Base-by-base conservation (phyloP, 2,888 invertebrate genomes). In the Philhelius pedissequus region DNA sequence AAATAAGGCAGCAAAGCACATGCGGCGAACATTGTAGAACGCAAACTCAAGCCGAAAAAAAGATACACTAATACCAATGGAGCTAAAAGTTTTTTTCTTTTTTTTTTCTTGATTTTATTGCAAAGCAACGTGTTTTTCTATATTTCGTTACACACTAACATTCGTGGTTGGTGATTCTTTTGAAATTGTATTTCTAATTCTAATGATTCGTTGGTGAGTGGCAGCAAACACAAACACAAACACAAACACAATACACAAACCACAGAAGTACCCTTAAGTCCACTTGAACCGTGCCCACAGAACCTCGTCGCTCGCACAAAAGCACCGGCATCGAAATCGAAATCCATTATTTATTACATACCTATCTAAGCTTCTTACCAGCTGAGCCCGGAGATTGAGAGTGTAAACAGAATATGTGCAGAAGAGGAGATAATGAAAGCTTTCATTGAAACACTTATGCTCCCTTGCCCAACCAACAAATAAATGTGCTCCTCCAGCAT, bases 91-190 rank as follows among this genome's bases (percentile, higher is more conserved):
- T 18, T 45, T 60, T 40, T 18, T 11, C 32, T 32, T 5, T 54
- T 32, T 32, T 11, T 54, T 18, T 27, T 52, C 0, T 27, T 52
- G 8, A 1, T 27, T 8, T 7, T 3, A 54, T 32, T 56, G 54
- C 71, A 38, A 30, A 56, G 48, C 80, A 84, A 84, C 80, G 75
- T 84, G 84, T 76, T 80, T 71, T 84, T 66, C 56, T 32, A 18
- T 15, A 60, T 70, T 71, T 40, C 43, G 27, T 20, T 62, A 3
- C 30, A 11, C 32, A 38, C 45, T 38, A 4, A 52, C 8, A n/a
- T 84, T 80, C 84, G 84, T 64, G 70, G 69, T 79, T 80, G 75
- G 52, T 58, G 78, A 69, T 30, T 40, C 20, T 60, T 22, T 15
- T 40, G 32, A 22, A 58, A 22, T n/a, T 43, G 5, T 20, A n/a